Evolutionary conservation across 1,140 invertebrate genomes (phyloP).

Genomic region (Apis cerana): DNA sequence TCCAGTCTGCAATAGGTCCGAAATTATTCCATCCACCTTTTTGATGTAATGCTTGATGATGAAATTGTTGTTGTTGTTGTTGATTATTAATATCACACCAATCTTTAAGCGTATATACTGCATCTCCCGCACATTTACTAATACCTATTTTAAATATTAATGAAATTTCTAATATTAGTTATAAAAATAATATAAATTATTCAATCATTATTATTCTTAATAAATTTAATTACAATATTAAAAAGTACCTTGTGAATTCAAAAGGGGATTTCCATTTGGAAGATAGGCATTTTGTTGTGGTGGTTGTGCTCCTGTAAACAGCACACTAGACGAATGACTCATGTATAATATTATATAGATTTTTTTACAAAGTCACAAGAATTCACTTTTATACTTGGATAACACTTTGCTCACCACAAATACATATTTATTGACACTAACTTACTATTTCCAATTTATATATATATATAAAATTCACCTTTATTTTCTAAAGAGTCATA

Average conservation of each 20-base stretch:
- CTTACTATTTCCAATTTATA: conserved; percentile 7
- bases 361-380: conserved; percentile 44
- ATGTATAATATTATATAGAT: conserved; percentile 68
- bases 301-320: conserved; percentile 75
- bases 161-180: neutral
- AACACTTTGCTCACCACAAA: conserved; percentile 49
- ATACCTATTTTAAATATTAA: conserved; percentile 73
- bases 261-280: conserved; percentile 76
- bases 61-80: conserved; percentile 76
- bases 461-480: neutral
- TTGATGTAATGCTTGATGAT: conserved; percentile 76
- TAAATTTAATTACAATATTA: neutral
- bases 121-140: conserved; percentile 80
- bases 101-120: conserved; percentile 78
- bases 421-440: conserved; percentile 19
- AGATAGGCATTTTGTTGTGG: conserved; percentile 79
- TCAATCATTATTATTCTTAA: neutral
- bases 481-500: conserved; percentile 1
- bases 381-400: conserved; percentile 54
- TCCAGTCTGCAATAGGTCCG: conserved; percentile 86
- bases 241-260: conserved; percentile 74
- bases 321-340: conserved; percentile 73
- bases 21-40: conserved; percentile 80
- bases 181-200: neutral
- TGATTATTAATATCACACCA: conserved; percentile 79